These are phyloP conservation scores for Nilaparvata lugens DNA, from an alignment of 1,140 invertebrate species.

Conservation along the genomic window DNA sequence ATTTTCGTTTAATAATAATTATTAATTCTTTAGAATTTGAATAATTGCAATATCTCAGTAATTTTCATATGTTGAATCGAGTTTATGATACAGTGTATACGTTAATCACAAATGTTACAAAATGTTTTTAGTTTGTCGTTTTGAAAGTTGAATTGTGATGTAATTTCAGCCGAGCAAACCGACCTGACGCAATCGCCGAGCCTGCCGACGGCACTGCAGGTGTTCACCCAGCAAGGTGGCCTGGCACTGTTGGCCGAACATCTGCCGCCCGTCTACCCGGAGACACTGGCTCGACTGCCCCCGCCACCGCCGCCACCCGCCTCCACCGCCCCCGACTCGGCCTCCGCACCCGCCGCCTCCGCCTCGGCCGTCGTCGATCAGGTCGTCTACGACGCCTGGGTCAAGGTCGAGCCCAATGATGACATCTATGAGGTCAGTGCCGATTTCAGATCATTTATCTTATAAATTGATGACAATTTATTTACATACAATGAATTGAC, in stretches of 20 bases:
- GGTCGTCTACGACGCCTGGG: slow-evolving; percentile 54
- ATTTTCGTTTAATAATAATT: no score
- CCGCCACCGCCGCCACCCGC: slow-evolving; percentile 28
- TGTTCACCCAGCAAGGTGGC: slow-evolving; percentile 79
- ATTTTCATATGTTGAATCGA: no score
- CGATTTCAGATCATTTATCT: not conserved
- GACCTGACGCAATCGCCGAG: slow-evolving; percentile 29
- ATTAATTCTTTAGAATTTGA: no score
- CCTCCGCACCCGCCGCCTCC: slow-evolving; percentile 39
- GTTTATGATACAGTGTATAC: no score
- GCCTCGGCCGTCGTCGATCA: slow-evolving; percentile 28
- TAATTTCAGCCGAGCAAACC: slow-evolving; percentile 26
- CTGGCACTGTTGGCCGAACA: slow-evolving; percentile 77
- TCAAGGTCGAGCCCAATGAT: slow-evolving; percentile 61
- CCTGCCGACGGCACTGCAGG: slow-evolving; percentile 59
- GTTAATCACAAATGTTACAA: no score
- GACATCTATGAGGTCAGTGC: slow-evolving; percentile 55
- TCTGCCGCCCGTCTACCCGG: slow-evolving; percentile 76
- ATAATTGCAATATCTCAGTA: no score
- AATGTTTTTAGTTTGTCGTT: no score
- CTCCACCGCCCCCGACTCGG: slow-evolving; percentile 37
- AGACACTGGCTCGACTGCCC: slow-evolving; percentile 29
- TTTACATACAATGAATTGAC: not conserved
- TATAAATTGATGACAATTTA: not conserved
- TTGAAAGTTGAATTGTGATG: slow-evolving; percentile 4